These are phyloP conservation scores for Thalassarche chlororhynchos DNA, from an alignment of 2,113 vertebrate genomes.

Conservation along the genomic window DNA sequence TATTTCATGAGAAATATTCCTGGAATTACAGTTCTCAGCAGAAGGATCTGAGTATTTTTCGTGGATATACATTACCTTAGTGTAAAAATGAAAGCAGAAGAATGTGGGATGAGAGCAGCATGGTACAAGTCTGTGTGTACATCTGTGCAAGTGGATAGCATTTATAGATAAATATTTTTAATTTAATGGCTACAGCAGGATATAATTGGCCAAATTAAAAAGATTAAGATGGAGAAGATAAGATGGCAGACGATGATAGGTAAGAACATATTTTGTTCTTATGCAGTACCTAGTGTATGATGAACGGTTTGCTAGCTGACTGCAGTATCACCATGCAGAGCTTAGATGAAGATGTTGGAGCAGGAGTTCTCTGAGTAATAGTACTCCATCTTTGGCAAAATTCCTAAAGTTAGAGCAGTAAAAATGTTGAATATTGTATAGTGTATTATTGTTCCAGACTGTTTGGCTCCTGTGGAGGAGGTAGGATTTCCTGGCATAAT, in stretches of 20 bases:
- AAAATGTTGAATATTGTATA: constrained; percentile 28
- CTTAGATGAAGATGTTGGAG: not conserved
- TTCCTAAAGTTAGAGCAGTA: constrained; percentile 1
- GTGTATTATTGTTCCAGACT: constrained; percentile 35
- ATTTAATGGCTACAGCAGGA: not conserved
- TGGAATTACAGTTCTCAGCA: not conserved
- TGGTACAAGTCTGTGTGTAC: not conserved
- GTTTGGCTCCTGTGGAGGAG: constrained; percentile 51
- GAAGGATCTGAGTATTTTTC: not conserved
- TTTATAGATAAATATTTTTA: not conserved
- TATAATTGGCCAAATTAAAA: not conserved
- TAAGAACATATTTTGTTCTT: not conserved
- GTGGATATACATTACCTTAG: not conserved
- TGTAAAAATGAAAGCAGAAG: not conserved
- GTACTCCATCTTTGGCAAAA: constrained; percentile 39
- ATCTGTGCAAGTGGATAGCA: not conserved
- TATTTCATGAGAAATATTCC: not conserved
- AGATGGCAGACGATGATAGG: not conserved
- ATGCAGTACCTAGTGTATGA: not conserved
- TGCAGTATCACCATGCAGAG: accelerated
- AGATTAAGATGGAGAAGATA: not conserved
- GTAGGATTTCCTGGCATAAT: constrained; percentile 37
- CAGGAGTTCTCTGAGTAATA: not conserved
- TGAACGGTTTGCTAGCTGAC: not conserved
- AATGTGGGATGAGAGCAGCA: not conserved